phyloP scores from a whole-genome alignment of 2,797 vertebrate species.

The Hipposideros larvatus region DNA sequence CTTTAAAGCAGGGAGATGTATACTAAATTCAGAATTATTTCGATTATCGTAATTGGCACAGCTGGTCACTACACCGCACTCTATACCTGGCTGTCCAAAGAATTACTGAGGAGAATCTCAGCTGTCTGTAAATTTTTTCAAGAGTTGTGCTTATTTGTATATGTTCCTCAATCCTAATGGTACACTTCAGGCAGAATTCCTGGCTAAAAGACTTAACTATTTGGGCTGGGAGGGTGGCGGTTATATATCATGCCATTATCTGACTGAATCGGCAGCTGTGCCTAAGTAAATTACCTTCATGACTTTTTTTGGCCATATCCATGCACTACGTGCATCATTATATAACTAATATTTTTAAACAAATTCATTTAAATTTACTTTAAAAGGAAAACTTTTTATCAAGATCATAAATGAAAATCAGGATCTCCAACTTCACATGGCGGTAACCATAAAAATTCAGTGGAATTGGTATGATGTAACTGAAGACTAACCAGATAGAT shows the following conservation, averaged over 20 bases:
- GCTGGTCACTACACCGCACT: background rate
- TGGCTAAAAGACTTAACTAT: background rate
- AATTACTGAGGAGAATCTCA: background rate
- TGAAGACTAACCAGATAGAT: background rate
- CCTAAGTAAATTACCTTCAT: background rate
- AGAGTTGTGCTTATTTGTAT: background rate
- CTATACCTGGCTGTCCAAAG: background rate
- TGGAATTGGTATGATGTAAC: background rate
- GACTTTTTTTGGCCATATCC: background rate
- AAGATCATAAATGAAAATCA: background rate
- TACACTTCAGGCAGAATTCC: constrained; percentile 2
- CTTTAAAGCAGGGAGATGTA: too few species aligned
- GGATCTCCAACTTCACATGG: background rate
- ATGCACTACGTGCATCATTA: background rate
- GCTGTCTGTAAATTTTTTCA: background rate
- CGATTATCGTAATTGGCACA: background rate
- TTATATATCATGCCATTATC: background rate
- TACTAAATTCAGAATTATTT: background rate
- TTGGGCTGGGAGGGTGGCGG: background rate
- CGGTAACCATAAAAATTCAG: background rate
- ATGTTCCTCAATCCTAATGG: constrained; percentile 18
- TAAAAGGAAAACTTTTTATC: background rate
- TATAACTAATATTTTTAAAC: background rate
- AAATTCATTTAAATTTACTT: background rate
- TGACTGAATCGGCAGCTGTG: rapidly evolving